phyloP scores from a whole-genome alignment of 2,888 invertebrate genomes.

The Autographa pulchrina region DNA sequence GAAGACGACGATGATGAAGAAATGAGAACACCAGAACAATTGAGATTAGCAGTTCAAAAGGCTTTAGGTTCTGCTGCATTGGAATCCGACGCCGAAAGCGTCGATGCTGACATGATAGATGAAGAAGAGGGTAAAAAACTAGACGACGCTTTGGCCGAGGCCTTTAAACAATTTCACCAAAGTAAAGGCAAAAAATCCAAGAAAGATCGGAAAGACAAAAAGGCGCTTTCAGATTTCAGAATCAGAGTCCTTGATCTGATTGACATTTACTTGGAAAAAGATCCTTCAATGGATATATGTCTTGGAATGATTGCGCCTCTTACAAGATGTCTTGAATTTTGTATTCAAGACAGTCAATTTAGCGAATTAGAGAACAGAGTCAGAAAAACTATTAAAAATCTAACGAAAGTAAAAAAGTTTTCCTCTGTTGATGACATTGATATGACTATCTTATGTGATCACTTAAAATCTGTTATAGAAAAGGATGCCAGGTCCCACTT shows the following conservation, averaged over 20 bases:
- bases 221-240: slow-evolving; percentile 92
- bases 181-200: slow-evolving; percentile 87
- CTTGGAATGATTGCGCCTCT: slow-evolving; percentile 92
- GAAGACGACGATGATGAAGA: slow-evolving; percentile 86
- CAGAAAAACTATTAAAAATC: slow-evolving; percentile 89
- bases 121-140: slow-evolving; percentile 93
- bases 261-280: slow-evolving; percentile 92
- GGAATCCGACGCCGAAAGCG: slow-evolving; percentile 91
- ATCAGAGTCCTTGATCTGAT: slow-evolving; percentile 93
- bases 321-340: slow-evolving; percentile 91
- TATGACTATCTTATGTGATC: slow-evolving; percentile 86
- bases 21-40: slow-evolving; percentile 91
- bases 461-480: slow-evolving; percentile 89
- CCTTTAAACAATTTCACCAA: slow-evolving; percentile 91
- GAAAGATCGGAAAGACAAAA: slow-evolving; percentile 90
- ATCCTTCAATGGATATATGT: slow-evolving; percentile 91
- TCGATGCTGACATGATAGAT: slow-evolving; percentile 93
- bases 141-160: slow-evolving; percentile 92
- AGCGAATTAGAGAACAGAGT: slow-evolving; percentile 91
- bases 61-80: slow-evolving; percentile 91
- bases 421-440: slow-evolving; percentile 88
- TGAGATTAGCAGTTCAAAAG: slow-evolving; percentile 92
- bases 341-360: slow-evolving; percentile 91
- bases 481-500: slow-evolving; percentile 91
- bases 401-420: slow-evolving; percentile 90